Base-by-base conservation (phyloP, 2,888 invertebrate species). In the Pemphredon lugubris region DNA sequence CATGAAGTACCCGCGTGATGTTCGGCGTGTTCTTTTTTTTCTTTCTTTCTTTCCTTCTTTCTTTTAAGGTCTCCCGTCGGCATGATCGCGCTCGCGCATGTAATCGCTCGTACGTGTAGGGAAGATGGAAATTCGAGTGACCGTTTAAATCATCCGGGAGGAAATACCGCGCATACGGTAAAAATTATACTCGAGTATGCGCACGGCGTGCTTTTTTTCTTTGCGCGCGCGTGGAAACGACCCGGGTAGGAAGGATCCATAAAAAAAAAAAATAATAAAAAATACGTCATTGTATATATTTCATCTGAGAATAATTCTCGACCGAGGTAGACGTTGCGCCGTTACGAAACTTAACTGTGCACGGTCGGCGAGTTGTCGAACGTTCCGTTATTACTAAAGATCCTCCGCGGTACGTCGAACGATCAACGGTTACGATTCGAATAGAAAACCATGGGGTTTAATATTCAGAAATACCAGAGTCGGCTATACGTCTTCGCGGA, bases 1-100 rank as follows among this genome's bases (percentile, higher is more conserved):
- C 70, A 55, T 61, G 71, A 68, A 61, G 66, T 67, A 67, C 64
- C 51, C 51, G 63, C 54, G 54, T 48, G 50, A 53, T 47, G 30
- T 40, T 47, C 54, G 14, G 23, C 55, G 23, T 40, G 51, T 48
- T 14, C 23, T 30, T 34, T 20, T 16, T 53, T 39, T 59, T 54
- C 54, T 40, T 32, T 50, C 21, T 2, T 50, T 30, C 23, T 40
- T 23, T 34, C 37, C 13, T 44, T 26, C 26, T 45, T 13, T 5
- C 30, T n/a, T 23, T 30, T 5, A 26, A 26, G 26, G 26, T 26
- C 26, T 26, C 26, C 7, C 34, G 34, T 34, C 34, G n/a, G n/a
- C n/a, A 34, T n/a, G 9, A 20, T 14, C 34, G 21, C 11, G 39
- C 5, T 20, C 11, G 42, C 7, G 21, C 60, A 23, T 55, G 66